Conservation (phyloP, 2,888 invertebrate genomes). For the Callyntrura guangdongensis region DNA sequence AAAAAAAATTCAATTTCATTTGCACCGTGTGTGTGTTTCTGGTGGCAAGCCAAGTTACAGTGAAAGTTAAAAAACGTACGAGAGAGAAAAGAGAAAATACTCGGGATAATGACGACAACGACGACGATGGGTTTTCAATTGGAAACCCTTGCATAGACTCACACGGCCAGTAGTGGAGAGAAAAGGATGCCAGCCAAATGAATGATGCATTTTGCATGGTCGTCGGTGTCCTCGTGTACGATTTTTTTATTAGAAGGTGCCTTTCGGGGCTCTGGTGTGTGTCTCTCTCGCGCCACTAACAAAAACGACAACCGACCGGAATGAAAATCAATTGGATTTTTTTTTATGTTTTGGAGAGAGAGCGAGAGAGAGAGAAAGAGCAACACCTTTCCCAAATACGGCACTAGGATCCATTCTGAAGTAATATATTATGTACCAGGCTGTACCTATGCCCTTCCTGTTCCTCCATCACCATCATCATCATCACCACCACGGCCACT, state of each 20-base stretch:
- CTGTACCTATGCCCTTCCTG: slow-evolving; percentile 64
- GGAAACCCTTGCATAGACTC: no score
- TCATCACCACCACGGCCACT: neutral
- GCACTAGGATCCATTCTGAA: neutral
- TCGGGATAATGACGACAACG: slow-evolving; percentile 2
- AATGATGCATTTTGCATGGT: neutral
- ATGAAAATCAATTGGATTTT: slow-evolving; percentile 72
- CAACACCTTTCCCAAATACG: slow-evolving; percentile 28
- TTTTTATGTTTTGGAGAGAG: slow-evolving; percentile 16
- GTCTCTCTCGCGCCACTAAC: neutral
- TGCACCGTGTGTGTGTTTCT: neutral
- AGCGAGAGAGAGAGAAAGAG: slow-evolving; percentile 9
- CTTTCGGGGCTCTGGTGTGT: neutral
- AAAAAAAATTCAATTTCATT: slow-evolving; percentile 69
- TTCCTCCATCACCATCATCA: neutral
- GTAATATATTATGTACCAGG: slow-evolving; percentile 55
- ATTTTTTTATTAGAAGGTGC: neutral
- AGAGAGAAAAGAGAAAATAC: neutral
- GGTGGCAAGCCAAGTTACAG: slow-evolving; percentile 44
- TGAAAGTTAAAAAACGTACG: no score
- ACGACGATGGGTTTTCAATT: slow-evolving; percentile 26
- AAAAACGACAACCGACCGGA: slow-evolving; percentile 6
- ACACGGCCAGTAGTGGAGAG: neutral
- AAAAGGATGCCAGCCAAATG: slow-evolving; percentile 51
- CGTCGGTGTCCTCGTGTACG: no score